A percentile compares a stretch with the other conserved stretches of the same genome.
phyloP scores from a whole-genome alignment of 2,113 vertebrate genomes.

The Megaceryle maxima region DNA sequence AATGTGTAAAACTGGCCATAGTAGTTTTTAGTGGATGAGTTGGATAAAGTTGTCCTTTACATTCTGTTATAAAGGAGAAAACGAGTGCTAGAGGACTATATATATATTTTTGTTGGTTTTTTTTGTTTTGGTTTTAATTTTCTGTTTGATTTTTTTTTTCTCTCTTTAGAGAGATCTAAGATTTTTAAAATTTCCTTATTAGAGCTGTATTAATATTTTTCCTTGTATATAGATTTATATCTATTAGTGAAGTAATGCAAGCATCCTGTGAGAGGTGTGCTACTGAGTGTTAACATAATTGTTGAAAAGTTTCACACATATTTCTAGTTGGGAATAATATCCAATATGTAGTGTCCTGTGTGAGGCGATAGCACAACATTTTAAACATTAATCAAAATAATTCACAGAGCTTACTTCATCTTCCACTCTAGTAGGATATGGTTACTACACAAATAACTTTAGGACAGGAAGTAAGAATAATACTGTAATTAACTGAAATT shows the following conservation, averaged over 20 bases:
- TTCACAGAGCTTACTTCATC: slow-evolving; percentile 51
- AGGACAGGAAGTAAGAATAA: slow-evolving; percentile 68
- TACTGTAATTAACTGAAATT: slow-evolving; percentile 66
- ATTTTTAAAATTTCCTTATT: neutral
- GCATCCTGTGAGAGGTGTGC: neutral
- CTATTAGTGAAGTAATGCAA: neutral
- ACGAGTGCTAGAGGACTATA: neutral
- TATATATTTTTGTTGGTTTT: neutral
- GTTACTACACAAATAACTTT: slow-evolving; percentile 65
- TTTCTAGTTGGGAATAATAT: slow-evolving; percentile 8
- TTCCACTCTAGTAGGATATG: slow-evolving; percentile 35
- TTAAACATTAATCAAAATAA: slow-evolving; percentile 53
- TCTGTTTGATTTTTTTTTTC: neutral
- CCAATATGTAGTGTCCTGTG: neutral
- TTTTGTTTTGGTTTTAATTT: neutral
- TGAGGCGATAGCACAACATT: slow-evolving; percentile 12
- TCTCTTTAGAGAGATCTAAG: neutral
- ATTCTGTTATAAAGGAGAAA: neutral
- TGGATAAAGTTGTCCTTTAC: neutral
- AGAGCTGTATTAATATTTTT: neutral
- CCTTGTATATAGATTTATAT: neutral
- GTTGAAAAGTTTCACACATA: slow-evolving; percentile 37
- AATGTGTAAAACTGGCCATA: neutral
- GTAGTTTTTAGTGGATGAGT: neutral
- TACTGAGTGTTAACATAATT: slow-evolving; percentile 39